Percentiles rank a stretch among this genome's conserved stretches.
Conservation (phyloP, 2,113 vertebrate genomes). For the Bucco capensis region DNA sequence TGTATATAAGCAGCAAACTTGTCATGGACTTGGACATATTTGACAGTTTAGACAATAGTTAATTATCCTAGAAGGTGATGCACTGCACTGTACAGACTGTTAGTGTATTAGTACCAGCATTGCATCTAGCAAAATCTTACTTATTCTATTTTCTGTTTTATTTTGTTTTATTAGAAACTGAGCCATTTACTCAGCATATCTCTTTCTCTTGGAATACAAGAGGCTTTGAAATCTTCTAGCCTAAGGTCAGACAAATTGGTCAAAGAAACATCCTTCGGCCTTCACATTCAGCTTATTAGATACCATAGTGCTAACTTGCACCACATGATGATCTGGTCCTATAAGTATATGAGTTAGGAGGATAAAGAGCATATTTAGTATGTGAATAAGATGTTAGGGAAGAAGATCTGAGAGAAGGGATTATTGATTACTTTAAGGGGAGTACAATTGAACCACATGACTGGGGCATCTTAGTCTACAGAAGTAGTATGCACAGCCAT, state of each 20-base stretch:
- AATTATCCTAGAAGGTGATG: background rate
- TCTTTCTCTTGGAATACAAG: background rate
- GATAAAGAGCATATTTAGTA: background rate
- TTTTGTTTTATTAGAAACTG: background rate
- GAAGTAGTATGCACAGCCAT: background rate
- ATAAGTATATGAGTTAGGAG: background rate
- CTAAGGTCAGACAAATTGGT: background rate
- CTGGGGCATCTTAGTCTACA: background rate
- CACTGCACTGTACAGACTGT: background rate
- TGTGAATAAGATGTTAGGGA: background rate
- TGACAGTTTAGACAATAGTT: background rate
- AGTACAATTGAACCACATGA: background rate
- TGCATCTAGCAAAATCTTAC: background rate
- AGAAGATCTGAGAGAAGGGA: background rate
- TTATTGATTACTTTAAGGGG: background rate
- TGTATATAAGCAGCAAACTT: background rate
- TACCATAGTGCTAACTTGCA: background rate
- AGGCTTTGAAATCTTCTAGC: background rate
- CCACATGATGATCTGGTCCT: background rate
- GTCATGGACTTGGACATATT: background rate
- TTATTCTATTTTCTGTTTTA: background rate
- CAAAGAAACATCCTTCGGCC: background rate
- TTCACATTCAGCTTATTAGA: background rate
- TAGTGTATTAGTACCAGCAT: background rate
- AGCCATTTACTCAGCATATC: background rate